These are phyloP conservation scores for Lithophane leautieri DNA, from an alignment of 2,888 invertebrate species.

Conservation along the genomic window DNA sequence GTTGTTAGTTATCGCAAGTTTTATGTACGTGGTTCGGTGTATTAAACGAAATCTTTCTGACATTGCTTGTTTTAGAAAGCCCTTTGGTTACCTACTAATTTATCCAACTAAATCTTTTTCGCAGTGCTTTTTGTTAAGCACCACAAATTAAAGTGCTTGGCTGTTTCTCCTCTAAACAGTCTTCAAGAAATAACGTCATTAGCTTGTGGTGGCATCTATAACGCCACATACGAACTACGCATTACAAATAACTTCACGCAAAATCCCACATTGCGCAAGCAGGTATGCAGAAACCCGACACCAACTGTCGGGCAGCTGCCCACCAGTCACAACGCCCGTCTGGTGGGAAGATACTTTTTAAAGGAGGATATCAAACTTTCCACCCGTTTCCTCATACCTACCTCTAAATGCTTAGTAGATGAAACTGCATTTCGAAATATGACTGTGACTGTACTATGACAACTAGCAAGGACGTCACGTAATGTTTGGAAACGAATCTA, in stretches of 20 bases:
- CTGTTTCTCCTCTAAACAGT: not conserved
- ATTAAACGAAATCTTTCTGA: not conserved
- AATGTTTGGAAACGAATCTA: constrained; percentile 16
- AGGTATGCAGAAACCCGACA: not conserved
- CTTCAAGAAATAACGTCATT: not conserved
- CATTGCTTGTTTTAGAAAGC: not conserved
- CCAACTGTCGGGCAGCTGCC: not conserved
- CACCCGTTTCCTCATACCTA: too few relatives aligned
- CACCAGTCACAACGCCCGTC: not conserved
- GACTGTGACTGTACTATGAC: constrained; percentile 40
- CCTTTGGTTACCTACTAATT: not conserved
- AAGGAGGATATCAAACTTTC: not conserved
- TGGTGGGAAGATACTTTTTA: not conserved
- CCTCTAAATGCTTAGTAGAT: not conserved
- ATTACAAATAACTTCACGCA: not conserved
- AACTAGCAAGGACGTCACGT: constrained; percentile 1
- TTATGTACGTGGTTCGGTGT: not conserved
- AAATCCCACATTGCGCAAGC: too few relatives aligned
- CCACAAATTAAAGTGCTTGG: not conserved
- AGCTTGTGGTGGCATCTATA: not conserved
- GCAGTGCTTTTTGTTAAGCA: not conserved
- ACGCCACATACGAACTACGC: not conserved
- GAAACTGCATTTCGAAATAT: constrained; percentile 18
- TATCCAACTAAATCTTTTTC: not conserved
- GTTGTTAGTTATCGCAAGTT: not conserved